Conservation (phyloP, 2,888 invertebrate genomes). For the Metalampra italica region DNA sequence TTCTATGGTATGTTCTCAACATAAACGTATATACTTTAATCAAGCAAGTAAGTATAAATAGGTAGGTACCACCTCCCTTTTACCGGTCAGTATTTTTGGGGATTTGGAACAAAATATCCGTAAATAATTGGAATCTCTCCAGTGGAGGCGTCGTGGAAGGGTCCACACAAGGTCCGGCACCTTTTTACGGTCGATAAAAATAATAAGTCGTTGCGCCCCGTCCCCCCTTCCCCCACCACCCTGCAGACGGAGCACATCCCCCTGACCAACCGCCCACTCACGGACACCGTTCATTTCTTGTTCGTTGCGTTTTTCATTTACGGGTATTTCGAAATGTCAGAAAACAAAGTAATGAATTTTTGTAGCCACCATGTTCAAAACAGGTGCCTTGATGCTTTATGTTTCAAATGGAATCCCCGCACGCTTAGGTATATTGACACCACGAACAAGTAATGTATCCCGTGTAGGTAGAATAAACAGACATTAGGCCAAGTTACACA, state of each 20-base stretch:
- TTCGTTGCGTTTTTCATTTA: slow-evolving; percentile 39
- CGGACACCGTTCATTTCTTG: slow-evolving; percentile 78
- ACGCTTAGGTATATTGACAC: slow-evolving; percentile 11
- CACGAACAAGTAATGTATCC: slow-evolving; percentile 2
- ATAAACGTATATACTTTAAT: slow-evolving; percentile 18
- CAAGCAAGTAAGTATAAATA: too few relatives aligned
- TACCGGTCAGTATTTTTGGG: slow-evolving; percentile 57
- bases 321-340: slow-evolving; percentile 12
- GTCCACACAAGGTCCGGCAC: slow-evolving; percentile 61
- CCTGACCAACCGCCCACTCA: slow-evolving; percentile 41
- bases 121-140: slow-evolving; percentile 68
- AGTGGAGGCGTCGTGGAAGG: slow-evolving; percentile 56
- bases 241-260: slow-evolving; percentile 18
- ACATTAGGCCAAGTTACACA: slow-evolving; percentile 76
- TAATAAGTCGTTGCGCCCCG: slow-evolving; percentile 58
- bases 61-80: slow-evolving; percentile 47
- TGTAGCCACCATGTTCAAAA: not conserved
- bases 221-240: slow-evolving; percentile 18
- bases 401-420: slow-evolving; percentile 8
- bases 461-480: slow-evolving; percentile 46
- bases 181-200: slow-evolving; percentile 76
- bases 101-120: slow-evolving; percentile 67
- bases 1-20: too few relatives aligned
- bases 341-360: slow-evolving; percentile 16
- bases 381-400: not conserved